phyloP scores from a whole-genome alignment of 2,113 vertebrate species.

The Numenius arquata region DNA sequence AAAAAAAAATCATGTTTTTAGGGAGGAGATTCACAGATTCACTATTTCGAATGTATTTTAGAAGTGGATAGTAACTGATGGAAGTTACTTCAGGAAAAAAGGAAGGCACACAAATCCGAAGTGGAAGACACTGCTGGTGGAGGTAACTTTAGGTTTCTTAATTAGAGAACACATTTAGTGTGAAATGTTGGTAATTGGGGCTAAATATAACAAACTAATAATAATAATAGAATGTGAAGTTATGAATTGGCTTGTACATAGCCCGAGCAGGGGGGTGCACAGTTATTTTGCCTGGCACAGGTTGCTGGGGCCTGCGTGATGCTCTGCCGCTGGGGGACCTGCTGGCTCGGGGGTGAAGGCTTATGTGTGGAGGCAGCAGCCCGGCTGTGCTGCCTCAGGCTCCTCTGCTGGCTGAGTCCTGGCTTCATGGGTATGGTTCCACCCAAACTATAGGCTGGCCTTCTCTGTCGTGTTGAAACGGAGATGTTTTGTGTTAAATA shows the following conservation, averaged over 20 bases:
- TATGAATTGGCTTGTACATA: background rate
- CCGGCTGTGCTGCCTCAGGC: background rate
- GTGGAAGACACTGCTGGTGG: background rate
- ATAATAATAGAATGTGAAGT: background rate
- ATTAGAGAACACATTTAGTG: background rate
- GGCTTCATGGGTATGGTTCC: background rate
- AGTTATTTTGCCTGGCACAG: background rate
- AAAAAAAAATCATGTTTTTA: background rate
- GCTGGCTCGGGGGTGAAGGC: background rate
- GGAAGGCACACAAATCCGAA: background rate
- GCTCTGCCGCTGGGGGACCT: fast-evolving
- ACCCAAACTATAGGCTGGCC: background rate
- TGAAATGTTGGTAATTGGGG: background rate
- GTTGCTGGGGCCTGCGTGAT: fast-evolving
- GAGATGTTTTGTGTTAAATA: background rate
- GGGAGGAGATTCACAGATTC: background rate
- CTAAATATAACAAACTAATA: background rate
- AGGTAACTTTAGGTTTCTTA: background rate
- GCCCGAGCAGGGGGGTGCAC: background rate
- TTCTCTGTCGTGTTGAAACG: background rate
- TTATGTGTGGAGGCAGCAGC: no score
- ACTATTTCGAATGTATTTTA: background rate
- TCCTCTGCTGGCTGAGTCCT: background rate
- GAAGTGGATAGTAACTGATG: background rate
- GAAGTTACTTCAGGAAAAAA: background rate